Evolutionary conservation across 1,140 invertebrate species (phyloP).

Genomic region (Danaus plexippus): DNA sequence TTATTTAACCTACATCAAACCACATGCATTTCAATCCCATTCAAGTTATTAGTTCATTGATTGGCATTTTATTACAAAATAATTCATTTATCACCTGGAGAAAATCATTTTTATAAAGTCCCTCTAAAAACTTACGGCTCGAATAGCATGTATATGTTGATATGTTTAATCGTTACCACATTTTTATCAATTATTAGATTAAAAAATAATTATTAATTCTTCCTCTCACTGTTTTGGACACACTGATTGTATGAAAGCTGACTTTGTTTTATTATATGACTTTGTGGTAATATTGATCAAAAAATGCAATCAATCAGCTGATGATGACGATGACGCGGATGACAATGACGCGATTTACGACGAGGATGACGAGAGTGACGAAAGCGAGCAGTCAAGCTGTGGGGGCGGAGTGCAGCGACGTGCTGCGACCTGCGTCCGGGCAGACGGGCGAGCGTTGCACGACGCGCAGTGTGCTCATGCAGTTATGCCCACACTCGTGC

Average conservation of each 20-base stretch:
- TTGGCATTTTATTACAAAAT: no score
- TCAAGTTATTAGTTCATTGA: no score
- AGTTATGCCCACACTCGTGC: constrained; percentile 53
- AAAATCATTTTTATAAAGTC: no score
- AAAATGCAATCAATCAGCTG: constrained; percentile 12
- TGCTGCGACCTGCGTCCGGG: constrained; percentile 52
- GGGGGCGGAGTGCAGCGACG: constrained; percentile 63
- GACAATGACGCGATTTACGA: constrained; percentile 49
- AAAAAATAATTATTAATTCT: not conserved
- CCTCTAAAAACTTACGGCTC: no score
- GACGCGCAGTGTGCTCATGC: constrained; percentile 53
- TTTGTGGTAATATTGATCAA: not conserved
- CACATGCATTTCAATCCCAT: no score
- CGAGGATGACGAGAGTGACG: constrained; percentile 35
- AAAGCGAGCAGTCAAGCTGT: constrained; percentile 40
- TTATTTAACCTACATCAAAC: no score
- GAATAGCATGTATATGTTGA: no score
- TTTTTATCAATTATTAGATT: not conserved
- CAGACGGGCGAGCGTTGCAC: constrained; percentile 49
- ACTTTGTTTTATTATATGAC: no score
- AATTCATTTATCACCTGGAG: no score
- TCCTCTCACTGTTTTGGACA: no score
- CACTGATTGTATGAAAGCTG: no score
- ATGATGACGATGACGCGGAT: constrained; percentile 47
- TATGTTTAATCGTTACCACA: no score